Base-by-base conservation (phyloP, 2,113 vertebrate genomes). In the Merops nubicus region DNA sequence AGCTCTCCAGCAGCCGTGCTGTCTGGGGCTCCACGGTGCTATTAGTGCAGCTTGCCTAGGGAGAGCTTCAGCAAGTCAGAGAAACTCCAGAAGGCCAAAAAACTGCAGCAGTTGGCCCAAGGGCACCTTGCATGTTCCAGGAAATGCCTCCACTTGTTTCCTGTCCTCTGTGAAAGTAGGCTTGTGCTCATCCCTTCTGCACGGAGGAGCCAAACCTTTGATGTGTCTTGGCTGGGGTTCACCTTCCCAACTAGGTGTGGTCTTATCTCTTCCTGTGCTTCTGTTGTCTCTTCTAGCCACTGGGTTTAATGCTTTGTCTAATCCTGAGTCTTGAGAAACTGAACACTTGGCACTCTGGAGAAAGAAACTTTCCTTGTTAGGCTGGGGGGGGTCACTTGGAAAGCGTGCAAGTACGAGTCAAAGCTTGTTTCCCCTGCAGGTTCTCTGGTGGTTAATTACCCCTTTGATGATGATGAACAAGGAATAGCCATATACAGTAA, bases 371-470 rank as follows among this genome's bases (percentile, higher is more conserved):
- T 72, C 38, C 10, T 8, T 75, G 0, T 62, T 84, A 17, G 7
- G 47, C 33, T 59, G 79, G 79, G 62, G 79, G 62, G n/a, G 31
- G 28, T 78, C 42, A 9, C 36, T 69, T 64, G 65, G 36, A 59
- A 93, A 87, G 23, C 3, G 0, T 15, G 14, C n/a, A 29, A 62
- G 34, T 59, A 3, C 50, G n/a, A 93, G 67, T 88, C 62, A 68
- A 65, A 72, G 60, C 40, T 96, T 51, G 60, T 54, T 93, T 97
- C 85, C 59, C 54, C 92, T 80, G 63, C 89, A 99, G 99, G 99
- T 85, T 99, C 99, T 86, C 95, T 99, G 96, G 99, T 99, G 64
- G 99, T 99, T 81, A 99, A 99, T 98, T 99, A 99, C 89, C 99
- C 99, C 45, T 99, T 98, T 42, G 99, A 99, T 91, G 99, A 99